Percentiles rank a stretch among this genome's conserved stretches.
phyloP scores from a whole-genome alignment of 2,113 vertebrate species.

The Scartelaos histophorus region DNA sequence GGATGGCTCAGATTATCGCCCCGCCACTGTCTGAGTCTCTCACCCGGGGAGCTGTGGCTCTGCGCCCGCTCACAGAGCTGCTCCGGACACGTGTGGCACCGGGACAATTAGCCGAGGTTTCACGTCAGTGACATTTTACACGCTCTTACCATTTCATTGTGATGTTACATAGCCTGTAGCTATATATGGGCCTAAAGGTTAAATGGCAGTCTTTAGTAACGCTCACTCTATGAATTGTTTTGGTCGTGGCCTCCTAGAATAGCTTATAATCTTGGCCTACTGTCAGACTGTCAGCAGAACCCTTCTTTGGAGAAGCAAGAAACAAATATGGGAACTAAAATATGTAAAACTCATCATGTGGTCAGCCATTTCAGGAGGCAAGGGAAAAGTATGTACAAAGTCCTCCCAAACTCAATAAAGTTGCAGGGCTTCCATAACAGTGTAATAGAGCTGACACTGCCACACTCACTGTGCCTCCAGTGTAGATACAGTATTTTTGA shows the following conservation, averaged over 20 bases:
- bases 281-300: neutral
- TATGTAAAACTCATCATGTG: neutral
- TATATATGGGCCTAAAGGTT: too few relatives aligned
- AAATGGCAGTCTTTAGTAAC: neutral
- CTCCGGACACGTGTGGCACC: neutral
- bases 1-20: too few relatives aligned
- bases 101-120: neutral
- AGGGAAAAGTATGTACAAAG: neutral
- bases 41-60: neutral
- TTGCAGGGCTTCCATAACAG: neutral
- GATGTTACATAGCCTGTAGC: neutral
- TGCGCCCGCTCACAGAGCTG: neutral
- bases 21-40: neutral
- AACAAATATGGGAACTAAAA: constrained; percentile 4
- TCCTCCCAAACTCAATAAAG: neutral
- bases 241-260: neutral
- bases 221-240: neutral
- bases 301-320: neutral
- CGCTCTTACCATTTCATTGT: neutral
- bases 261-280: neutral
- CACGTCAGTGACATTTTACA: neutral
- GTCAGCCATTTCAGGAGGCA: neutral
- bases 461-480: constrained; percentile 10
- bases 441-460: neutral
- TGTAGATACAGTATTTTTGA: constrained; percentile 19